Evolutionary conservation across 2,797 vertebrate genomes (phyloP), one percentile per base, ranked within the genome.

Genomic region (Pangasius djambal): DNA sequence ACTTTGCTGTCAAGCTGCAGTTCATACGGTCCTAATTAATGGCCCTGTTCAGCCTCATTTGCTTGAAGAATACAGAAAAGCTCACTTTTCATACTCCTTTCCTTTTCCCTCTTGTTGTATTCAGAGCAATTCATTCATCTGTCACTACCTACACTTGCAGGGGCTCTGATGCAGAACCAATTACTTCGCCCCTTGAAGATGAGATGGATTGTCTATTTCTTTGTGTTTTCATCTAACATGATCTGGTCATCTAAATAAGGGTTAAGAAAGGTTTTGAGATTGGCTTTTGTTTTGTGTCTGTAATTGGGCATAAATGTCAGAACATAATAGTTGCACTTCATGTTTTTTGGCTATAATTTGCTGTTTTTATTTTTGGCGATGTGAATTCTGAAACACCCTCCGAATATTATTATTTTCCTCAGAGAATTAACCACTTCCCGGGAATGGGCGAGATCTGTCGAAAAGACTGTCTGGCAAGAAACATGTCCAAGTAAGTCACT

Each of bases 371-470:
- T 94, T 93, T 91, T 92, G 93, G 91, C 90, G 92, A 95, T 94
- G 93, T 95, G 94, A 95, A 94, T 95, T 92, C 94, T 91, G 87
- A 95, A 95, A 95, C 95, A 93, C 93, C 91, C 93, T 88, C 91
- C 95, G 95, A 95, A 95, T 93, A 94, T 95, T 95, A 95, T 96
- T 96, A 95, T 96, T 95, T 93, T 93, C 95, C 90, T 94, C 94
- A 99, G 98, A 98, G 98, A 96, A 99, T 99, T 96, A 99, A 99
- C 97, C 98, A 99, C 96, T 99, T 99, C 95, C 98, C 98, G 91
- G 98, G 98, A 95, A 99, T 99, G 98, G 98, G 98, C 15, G 98
- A 99, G 96, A 99, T 99, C 95, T 99, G 98, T 96, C 97, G 98
- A 87, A 99, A 99, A 96, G 98, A 99, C 97, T 99, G 98, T 94